Percentiles rank a stretch among this genome's conserved stretches.
Conservation (phyloP, 2,113 vertebrate species). For the Atherinomorus stipes region DNA sequence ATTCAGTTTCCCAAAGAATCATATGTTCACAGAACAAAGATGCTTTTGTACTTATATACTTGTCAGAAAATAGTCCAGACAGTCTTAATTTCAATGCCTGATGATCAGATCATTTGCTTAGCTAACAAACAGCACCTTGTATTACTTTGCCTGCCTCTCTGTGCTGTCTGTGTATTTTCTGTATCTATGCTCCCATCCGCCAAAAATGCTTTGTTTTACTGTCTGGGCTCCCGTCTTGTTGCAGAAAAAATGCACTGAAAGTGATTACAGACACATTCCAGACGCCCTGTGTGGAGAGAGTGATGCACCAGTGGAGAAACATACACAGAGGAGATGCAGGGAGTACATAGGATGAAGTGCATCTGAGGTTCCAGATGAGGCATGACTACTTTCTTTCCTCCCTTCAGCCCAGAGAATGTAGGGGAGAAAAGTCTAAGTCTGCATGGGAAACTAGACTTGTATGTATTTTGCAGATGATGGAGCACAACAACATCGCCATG, state of each 20-base stretch:
- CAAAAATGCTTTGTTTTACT: constrained; percentile 45
- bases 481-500: not conserved
- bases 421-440: constrained; percentile 11
- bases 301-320: constrained; percentile 43
- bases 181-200: constrained; percentile 38
- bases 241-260: constrained; percentile 67
- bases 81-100: constrained; percentile 43
- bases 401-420: not conserved
- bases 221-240: constrained; percentile 41
- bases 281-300: constrained; percentile 49
- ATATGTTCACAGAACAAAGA: constrained; percentile 50
- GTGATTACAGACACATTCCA: constrained; percentile 75
- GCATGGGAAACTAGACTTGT: constrained; percentile 1
- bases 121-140: constrained; percentile 44
- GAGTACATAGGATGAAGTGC: constrained; percentile 54
- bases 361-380: constrained; percentile 60
- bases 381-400: constrained; percentile 27
- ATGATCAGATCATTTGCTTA: constrained; percentile 50
- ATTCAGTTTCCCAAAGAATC: constrained; percentile 42
- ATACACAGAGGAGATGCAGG: constrained; percentile 22
- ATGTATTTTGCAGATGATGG: constrained; percentile 24
- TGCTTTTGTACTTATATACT: constrained; percentile 40
- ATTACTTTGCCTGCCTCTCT: constrained; percentile 48
- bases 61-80: constrained; percentile 38
- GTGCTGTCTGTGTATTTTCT: constrained; percentile 18